Base-by-base conservation (phyloP, 23 tunicate genomes). In the Diplosoma virens region DNA sequence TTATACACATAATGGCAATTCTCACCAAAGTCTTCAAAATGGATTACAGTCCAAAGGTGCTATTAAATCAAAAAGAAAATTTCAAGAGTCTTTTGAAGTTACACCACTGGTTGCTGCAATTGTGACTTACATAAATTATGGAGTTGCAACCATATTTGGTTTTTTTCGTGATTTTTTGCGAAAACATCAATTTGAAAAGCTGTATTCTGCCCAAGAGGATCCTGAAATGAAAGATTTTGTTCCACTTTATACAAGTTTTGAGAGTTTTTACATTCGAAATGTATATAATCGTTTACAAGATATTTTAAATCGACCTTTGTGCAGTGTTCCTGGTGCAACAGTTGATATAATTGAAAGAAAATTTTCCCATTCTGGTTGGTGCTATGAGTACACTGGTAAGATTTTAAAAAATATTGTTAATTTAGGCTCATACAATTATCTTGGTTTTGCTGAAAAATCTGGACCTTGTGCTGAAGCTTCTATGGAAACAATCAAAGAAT, bases 391-490 rank as follows among this genome's bases (percentile, higher is more conserved):
- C 76, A 89, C 99, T 22, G 99, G 99, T 25, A 70, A 76, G 23
- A 66, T 81, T 55, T 71, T 36, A 60, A 89, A 89, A 37, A 63
- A 95, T 64, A 93, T 85, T 22, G 81, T 84, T 33, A 95, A 95
- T 55, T 68, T 95, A 47, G 99, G 99, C 3, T 89, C 96, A n/a
- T 95, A 95, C 87, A 95, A 95, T 66, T 95, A 95, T 36, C 76
- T 95, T 0, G 99, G 99, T 1, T 95, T 95, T 80, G 99, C 99
- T 30, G 96, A 95, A 85, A 95, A 89, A 29, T 36, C 75, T 1
- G 99, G 99, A 9, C 73, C 82, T 1, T 95, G 99, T 84, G 86
- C 96, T 28, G 93, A 95, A 84, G 93, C 78, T 16, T 81, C 99
- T 17, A 89, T 89, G 14, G 86, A 89, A 37, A 32, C 90, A 3